Conservation (phyloP, 2,888 invertebrate genomes). For the Cactoblastis cactorum region DNA sequence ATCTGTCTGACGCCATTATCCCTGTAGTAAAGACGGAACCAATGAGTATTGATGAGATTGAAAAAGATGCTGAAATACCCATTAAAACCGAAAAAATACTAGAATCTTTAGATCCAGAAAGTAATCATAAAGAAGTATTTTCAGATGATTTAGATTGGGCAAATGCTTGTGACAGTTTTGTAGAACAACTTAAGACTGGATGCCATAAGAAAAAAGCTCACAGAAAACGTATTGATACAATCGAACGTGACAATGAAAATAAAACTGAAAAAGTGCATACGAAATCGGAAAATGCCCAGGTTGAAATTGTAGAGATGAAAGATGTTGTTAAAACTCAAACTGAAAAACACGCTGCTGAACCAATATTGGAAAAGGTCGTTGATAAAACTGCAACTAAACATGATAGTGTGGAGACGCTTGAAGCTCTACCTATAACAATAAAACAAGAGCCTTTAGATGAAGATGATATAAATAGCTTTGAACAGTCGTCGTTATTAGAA, state of each 20-base stretch:
- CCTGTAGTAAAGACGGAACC: constrained; percentile 84
- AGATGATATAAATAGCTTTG: constrained; percentile 38
- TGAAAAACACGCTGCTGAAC: neutral
- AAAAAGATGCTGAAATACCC: constrained; percentile 76
- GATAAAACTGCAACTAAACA: neutral
- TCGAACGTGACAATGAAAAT: constrained; percentile 41
- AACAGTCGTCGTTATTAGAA: constrained; percentile 12
- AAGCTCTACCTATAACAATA: constrained; percentile 30
- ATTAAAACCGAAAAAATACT: constrained; percentile 56
- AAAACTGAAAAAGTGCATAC: constrained; percentile 26
- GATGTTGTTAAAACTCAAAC: neutral
- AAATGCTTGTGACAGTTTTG: constrained; percentile 87
- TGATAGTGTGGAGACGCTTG: constrained; percentile 20
- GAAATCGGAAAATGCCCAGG: neutral
- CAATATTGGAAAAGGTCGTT: neutral
- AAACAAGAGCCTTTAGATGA: constrained; percentile 64
- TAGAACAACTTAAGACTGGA: constrained; percentile 84
- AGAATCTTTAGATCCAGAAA: constrained; percentile 37
- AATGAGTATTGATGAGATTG: constrained; percentile 82
- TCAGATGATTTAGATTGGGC: constrained; percentile 79
- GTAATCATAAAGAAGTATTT: constrained; percentile 22
- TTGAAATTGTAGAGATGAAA: neutral
- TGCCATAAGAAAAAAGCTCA: constrained; percentile 77
- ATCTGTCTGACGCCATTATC: constrained; percentile 60
- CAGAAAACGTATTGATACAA: constrained; percentile 65